Evolutionary conservation across 2,888 invertebrate species (phyloP).

Genomic region (Epicampocera succincta): DNA sequence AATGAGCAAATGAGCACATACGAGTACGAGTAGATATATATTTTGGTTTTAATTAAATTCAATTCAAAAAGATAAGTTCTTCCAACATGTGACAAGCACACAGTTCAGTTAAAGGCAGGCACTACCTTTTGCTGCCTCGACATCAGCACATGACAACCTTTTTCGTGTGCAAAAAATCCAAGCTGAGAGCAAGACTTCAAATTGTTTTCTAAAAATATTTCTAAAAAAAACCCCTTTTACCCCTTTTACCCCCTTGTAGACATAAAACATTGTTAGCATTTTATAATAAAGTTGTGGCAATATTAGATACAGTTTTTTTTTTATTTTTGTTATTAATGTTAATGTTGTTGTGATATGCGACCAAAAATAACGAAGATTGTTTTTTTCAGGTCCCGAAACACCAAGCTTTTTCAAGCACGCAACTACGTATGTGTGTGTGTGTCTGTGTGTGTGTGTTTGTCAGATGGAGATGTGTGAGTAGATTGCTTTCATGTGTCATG

Average conservation of each 20-base stretch:
- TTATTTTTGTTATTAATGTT: conserved; percentile 6
- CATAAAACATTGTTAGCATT: conserved; percentile 64
- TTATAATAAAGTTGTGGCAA: conserved; percentile 66
- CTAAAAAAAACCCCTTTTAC: conserved; percentile 39
- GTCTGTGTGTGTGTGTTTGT: conserved; percentile 37
- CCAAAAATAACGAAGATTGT: conserved; percentile 71
- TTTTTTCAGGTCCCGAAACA: conserved; percentile 38
- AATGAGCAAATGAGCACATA: conserved; percentile 29
- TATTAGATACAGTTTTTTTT: conserved; percentile 72
- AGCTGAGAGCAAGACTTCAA: conserved; percentile 53
- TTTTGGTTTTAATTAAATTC: conserved; percentile 79
- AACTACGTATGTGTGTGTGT: conserved; percentile 39
- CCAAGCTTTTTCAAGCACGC: conserved; percentile 23
- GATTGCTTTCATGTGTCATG: conserved; percentile 63
- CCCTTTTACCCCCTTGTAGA: conserved; percentile 36
- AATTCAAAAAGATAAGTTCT: conserved; percentile 77
- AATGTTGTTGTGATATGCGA: conserved; percentile 60
- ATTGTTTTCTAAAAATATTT: conserved; percentile 64
- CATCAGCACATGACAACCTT: conserved; percentile 27
- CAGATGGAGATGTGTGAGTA: conserved; percentile 26
- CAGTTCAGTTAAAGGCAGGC: conserved; percentile 15
- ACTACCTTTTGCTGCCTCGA: conserved; percentile 10
- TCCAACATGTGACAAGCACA: conserved; percentile 62
- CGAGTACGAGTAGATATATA: conserved; percentile 4
- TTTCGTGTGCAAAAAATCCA: background rate